Conservation (phyloP, 2,888 invertebrate genomes). For the Agrotis exclamationis region DNA sequence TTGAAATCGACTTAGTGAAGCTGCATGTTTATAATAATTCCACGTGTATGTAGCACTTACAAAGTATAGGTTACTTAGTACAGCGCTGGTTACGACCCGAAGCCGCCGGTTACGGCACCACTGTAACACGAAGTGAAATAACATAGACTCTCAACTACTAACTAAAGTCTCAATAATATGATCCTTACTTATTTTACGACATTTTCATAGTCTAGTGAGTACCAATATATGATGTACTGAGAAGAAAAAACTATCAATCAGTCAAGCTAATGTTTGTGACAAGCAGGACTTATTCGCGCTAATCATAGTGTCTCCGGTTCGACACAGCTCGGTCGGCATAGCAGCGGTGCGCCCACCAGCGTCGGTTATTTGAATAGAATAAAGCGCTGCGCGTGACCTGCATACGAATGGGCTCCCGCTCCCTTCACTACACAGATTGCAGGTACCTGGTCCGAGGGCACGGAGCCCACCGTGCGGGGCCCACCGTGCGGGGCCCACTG, state of each 20-base stretch:
- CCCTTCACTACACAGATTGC: not conserved
- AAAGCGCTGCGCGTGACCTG: slow-evolving; percentile 27
- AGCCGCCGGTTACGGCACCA: not conserved
- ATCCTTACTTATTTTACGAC: too few species aligned
- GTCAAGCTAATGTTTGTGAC: not conserved
- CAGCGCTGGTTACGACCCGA: not conserved
- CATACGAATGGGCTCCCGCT: not conserved
- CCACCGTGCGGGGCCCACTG: too few species aligned
- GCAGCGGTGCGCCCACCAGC: not conserved
- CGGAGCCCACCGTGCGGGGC: too few species aligned
- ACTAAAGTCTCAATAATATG: too few species aligned
- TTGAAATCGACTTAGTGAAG: too few species aligned
- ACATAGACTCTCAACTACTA: not conserved
- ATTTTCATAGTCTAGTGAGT: not conserved
- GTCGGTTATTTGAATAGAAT: slow-evolving; percentile 33
- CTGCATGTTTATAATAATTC: not conserved
- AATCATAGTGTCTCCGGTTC: not conserved
- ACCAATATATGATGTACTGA: not conserved
- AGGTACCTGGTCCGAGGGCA: not conserved
- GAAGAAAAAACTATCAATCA: slow-evolving; percentile 2
- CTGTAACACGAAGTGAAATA: not conserved
- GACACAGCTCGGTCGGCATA: not conserved
- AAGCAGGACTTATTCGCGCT: not conserved
- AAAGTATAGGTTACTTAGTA: not conserved
- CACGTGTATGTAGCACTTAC: not conserved